Base-by-base conservation (phyloP, 2,888 invertebrate genomes). In the Conops quadrifasciatus region DNA sequence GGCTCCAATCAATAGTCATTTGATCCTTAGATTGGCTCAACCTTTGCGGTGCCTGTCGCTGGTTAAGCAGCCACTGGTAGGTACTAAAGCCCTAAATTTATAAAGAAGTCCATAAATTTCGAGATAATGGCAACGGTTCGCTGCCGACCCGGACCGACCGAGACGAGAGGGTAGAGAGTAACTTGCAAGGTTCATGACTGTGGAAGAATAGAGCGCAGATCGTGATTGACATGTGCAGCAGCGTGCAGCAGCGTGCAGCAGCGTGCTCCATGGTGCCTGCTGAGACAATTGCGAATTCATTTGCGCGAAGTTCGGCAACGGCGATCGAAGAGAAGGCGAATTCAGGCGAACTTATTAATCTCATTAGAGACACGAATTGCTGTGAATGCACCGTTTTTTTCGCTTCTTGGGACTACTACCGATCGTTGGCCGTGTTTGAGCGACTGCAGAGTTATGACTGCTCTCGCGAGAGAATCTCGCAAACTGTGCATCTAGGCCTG, bases 191-290 rank as follows among this genome's bases (percentile, higher is more conserved):
- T n/a, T 4, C 36, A 36, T 36, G 36, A 36, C 71, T 63, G 74
- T 73, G 73, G 76, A 76, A 77, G 76, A 76, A 76, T 76, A 76
- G 76, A 77, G 76, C 59, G 3, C 74, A 72, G 74, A 73, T 76
- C 76, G 77, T 77, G 76, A 77, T 77, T 77, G 77, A 77, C 77
- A 77, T 77, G 76, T 73, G 75, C 73, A 72, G 56, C 71, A 53
- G 11, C 53, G 21, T n/a, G 43, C 36, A n/a, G 21, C 26, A 62
- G 19, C 7, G 5, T 43, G n/a, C 60, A n/a, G 16, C 26, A 26
- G 59, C 36, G 36, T 53, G 49, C 28, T 26, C 30, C 21, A 36
- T 43, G n/a, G 11, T 19, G 43, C 30, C 9, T 36, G 4, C 4
- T 36, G 9, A 36, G 36, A 36, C 36, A 4, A 36, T 7, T 9